These are phyloP conservation scores for Lanistes nyassanus DNA, from an alignment of 1,140 invertebrate species.

Conservation along the genomic window DNA sequence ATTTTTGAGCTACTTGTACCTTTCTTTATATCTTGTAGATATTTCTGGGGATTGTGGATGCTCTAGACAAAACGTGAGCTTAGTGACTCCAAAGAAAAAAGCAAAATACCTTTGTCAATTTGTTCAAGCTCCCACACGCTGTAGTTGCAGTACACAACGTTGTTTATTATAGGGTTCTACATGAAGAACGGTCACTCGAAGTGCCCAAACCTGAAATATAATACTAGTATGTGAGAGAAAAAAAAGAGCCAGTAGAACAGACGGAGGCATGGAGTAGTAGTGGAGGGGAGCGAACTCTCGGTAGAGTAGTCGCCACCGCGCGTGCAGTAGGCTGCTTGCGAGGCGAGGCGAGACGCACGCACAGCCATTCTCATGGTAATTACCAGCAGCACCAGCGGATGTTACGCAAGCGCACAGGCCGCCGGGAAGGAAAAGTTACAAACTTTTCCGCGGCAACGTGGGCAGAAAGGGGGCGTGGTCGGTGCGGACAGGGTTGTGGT, in stretches of 20 bases:
- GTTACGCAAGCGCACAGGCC: slow-evolving; percentile 25
- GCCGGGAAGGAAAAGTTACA: slow-evolving; percentile 16
- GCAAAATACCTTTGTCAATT: too few species aligned
- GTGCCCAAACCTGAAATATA: too few species aligned
- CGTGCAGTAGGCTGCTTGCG: not conserved
- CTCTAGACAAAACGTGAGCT: too few species aligned
- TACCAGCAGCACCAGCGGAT: slow-evolving; percentile 4
- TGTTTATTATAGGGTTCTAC: too few species aligned
- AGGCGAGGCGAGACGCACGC: not conserved
- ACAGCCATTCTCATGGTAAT: slow-evolving; percentile 20
- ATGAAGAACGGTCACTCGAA: too few species aligned
- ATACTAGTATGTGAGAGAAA: too few species aligned
- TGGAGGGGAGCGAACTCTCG: not conserved
- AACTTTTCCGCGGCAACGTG: slow-evolving; percentile 22
- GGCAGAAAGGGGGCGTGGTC: slow-evolving; percentile 18
- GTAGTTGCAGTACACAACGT: too few species aligned
- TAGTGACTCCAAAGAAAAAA: too few species aligned
- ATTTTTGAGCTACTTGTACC: too few species aligned
- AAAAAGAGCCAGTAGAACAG: not conserved
- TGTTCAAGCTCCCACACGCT: too few species aligned
- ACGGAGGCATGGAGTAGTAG: not conserved
- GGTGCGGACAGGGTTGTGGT: not conserved
- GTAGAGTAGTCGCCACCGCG: not conserved
- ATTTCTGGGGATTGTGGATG: too few species aligned
- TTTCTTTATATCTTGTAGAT: too few species aligned